Evolutionary conservation across 2,113 vertebrate species (phyloP).

Genomic region (Elgaria multicarinata): DNA sequence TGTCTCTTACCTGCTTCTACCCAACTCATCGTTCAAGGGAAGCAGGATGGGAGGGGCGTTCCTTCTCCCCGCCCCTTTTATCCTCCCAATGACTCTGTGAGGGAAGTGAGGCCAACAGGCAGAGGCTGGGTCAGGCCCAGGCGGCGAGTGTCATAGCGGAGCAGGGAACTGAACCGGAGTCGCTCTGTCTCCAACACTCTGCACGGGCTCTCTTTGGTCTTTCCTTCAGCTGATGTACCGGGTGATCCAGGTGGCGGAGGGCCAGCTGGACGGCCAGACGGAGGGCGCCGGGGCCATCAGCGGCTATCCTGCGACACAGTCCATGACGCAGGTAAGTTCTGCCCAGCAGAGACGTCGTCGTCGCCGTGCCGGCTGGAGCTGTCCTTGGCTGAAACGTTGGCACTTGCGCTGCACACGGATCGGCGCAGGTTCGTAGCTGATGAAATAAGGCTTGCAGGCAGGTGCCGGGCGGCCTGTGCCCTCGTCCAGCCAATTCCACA

Average conservation of each 20-base stretch:
- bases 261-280: conserved; percentile 90
- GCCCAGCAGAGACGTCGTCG: too few species aligned
- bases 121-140: not conserved
- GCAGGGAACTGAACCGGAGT: not conserved
- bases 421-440: too few species aligned
- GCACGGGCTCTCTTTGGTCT: not conserved
- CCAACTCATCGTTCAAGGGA: not conserved
- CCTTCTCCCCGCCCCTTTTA: not conserved
- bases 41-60: not conserved
- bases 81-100: not conserved
- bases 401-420: not conserved
- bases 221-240: conserved; percentile 88
- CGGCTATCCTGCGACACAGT: conserved; percentile 88
- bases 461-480: not conserved
- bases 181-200: not conserved
- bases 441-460: not conserved
- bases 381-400: not conserved
- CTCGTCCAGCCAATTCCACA: not conserved
- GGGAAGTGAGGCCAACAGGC: not conserved
- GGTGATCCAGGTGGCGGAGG: conserved; percentile 93
- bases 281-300: conserved; percentile 90
- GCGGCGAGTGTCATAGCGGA: not conserved
- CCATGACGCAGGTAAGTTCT: conserved; percentile 87
- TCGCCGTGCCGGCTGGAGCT: too few species aligned
- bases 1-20: not conserved